These are phyloP conservation scores for Delphinapterus leucas DNA, from an alignment of 2,113 vertebrate species.

Conservation along the genomic window DNA sequence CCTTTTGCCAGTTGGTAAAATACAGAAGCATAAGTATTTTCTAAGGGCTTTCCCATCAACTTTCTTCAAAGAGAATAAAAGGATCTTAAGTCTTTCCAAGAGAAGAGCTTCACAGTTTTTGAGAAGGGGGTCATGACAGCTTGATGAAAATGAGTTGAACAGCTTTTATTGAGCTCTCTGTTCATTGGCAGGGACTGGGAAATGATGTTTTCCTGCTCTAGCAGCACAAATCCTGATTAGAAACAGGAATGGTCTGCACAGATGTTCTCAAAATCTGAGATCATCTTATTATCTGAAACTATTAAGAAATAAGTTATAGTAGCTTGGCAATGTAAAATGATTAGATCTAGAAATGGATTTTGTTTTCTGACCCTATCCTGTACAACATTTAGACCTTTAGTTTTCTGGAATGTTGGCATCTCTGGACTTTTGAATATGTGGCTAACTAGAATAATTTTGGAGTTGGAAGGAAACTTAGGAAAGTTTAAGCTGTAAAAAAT, in stretches of 20 bases:
- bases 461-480: neutral
- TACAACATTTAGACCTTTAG: neutral
- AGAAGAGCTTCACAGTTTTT: neutral
- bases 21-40: neutral
- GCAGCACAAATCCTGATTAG: neutral
- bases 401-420: neutral
- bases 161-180: neutral
- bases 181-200: neutral
- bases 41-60: neutral
- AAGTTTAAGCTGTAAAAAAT: neutral
- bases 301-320: neutral
- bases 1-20: neutral
- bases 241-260: neutral
- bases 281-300: neutral
- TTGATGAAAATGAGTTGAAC: neutral
- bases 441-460: neutral
- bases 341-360: neutral
- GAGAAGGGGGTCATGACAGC: neutral
- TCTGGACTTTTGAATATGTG: neutral
- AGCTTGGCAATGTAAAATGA: neutral
- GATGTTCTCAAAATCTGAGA: neutral
- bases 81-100: neutral
- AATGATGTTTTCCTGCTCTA: neutral
- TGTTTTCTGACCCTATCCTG: neutral
- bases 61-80: neutral